A percentile compares a stretch with the other conserved stretches of the same genome.
These are phyloP conservation scores for Vidua chalybeata DNA, from an alignment of 2,113 vertebrate species.

Conservation along the genomic window DNA sequence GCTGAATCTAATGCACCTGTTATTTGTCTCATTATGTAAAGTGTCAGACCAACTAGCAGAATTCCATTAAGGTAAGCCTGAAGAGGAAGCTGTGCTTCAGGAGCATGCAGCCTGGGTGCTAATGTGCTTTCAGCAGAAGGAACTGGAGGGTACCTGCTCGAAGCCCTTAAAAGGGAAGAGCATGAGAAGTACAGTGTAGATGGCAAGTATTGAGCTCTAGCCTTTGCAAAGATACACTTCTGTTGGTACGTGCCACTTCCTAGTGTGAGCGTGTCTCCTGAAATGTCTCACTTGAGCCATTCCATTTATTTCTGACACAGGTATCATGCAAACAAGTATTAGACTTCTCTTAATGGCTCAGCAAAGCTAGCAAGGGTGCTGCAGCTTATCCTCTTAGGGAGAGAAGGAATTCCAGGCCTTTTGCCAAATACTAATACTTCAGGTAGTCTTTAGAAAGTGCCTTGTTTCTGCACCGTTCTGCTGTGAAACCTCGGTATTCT, in stretches of 20 bases:
- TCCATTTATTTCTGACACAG: not conserved
- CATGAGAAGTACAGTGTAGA: not conserved
- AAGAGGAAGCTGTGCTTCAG: not conserved
- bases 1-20: not conserved
- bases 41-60: not conserved
- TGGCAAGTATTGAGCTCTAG: not conserved
- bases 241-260: rapidly evolving
- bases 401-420: not conserved
- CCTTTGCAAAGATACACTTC: not conserved
- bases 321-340: not conserved
- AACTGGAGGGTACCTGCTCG: not conserved
- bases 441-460: not conserved
- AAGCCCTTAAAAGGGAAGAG: not conserved
- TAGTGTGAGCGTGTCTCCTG: not conserved
- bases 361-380: not conserved
- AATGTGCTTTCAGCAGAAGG: not conserved
- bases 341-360: not conserved
- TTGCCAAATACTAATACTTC: not conserved
- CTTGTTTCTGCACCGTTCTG: not conserved
- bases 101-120: not conserved
- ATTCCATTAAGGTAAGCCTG: not conserved
- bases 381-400: not conserved
- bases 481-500: not conserved
- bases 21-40: not conserved
- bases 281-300: not conserved